Evolutionary conservation across 2,888 invertebrate genomes (phyloP).

Genomic region (Lasioglossum calceatum): DNA sequence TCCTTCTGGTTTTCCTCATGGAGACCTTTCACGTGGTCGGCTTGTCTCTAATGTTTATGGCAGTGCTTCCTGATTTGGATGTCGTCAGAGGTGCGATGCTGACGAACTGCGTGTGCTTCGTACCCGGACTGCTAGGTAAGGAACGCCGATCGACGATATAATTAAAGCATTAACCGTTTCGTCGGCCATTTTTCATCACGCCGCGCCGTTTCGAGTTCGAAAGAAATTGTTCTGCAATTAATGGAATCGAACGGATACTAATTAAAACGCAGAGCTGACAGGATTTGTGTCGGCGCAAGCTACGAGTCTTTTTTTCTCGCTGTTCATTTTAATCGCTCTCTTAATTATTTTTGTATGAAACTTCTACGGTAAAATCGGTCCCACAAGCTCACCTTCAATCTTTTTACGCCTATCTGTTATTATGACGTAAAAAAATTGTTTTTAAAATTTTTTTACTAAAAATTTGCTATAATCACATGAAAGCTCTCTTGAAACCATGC

Average conservation of each 20-base stretch:
- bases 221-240: neutral
- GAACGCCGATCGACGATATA: neutral
- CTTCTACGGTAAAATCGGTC: neutral
- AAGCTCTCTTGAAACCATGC: no score
- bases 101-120: conserved; percentile 96
- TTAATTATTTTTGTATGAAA: neutral
- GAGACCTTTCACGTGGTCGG: conserved; percentile 96
- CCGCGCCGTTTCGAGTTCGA: neutral
- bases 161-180: conserved; percentile 5
- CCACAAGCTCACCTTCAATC: no score
- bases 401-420: no score
- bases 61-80: conserved; percentile 95
- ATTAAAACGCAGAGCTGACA: neutral
- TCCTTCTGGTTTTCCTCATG: conserved; percentile 90
- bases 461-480: no score
- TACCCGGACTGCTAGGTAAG: conserved; percentile 91
- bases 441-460: no score
- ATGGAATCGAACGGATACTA: neutral
- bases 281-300: neutral
- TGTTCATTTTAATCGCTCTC: neutral
- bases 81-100: conserved; percentile 98
- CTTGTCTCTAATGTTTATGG: conserved; percentile 93
- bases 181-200: neutral
- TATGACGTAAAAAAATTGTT: no score
- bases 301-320: neutral